phyloP scores from a whole-genome alignment of 2,113 vertebrate species.

The Peromyscus polionotus region DNA sequence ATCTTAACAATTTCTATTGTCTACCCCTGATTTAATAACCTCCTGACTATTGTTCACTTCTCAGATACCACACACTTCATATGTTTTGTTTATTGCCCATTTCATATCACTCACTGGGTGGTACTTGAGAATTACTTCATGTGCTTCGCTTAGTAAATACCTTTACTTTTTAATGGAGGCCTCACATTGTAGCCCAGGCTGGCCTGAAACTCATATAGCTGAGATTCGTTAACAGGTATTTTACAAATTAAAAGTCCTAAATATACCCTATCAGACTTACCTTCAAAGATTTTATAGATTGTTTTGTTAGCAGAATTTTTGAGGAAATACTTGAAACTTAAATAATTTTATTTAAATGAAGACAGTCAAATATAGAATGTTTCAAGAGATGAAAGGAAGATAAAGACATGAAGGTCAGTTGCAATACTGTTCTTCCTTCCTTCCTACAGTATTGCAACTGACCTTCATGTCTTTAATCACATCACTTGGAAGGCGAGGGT shows the following conservation, averaged over 20 bases:
- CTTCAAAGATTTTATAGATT: neutral
- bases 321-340: neutral
- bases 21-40: neutral
- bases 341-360: conserved; percentile 27
- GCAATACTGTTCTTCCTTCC: too few species aligned
- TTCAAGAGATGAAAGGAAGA: neutral
- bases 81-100: neutral
- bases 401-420: too few species aligned
- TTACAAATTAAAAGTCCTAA: neutral
- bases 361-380: neutral
- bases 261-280: neutral
- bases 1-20: neutral
- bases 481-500: neutral
- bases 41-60: neutral
- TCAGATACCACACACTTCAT: neutral
- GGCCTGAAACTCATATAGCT: neutral
- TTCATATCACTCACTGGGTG: neutral
- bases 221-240: neutral
- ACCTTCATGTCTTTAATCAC: neutral
- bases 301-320: neutral
- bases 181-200: neutral
- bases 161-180: neutral
- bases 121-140: neutral
- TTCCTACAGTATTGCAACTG: neutral
- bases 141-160: neutral